Base-by-base conservation (phyloP, 2,888 invertebrate genomes). In the Megaustenia siamemsis region DNA sequence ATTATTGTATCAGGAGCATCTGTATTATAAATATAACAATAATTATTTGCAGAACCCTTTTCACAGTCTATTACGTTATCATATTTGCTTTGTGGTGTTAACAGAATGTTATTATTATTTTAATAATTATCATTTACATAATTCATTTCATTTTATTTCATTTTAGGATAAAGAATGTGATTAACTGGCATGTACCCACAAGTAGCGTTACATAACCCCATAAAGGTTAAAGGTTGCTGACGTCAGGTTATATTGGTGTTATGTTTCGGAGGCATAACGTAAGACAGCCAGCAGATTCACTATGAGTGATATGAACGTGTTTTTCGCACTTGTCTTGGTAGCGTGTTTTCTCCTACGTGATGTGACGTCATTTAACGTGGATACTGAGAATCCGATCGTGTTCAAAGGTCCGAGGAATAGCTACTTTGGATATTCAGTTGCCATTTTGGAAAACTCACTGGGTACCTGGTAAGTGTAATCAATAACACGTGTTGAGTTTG, bases 391-490 rank as follows among this genome's bases (percentile, higher is more conserved):
- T 82, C 87, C 89, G 12, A 87, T 89, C 60, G 81, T 91, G n/a
- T 91, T 88, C 78, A 86, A 86, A 45, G 92, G 91, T 40, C 89
- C 90, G 0, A 78, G 77, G 1, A 90, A 88, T 63, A 90, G 89
- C 28, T 90, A 89, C 85, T 92, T 92, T 82, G 92, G 92, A 86
- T 92, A 90, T 86, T 89, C 91, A 5, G 88, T 91, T 6, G 90
- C 88, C 21, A 86, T 91, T 56, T 83, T 92, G 69, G 86, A 84
- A 40, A 86, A 86, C 60, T 80, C 80, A 4, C 82, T 85, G 40
- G 86, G 86, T 8, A 80, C 82, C 3, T 86, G 86, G 86, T 86
- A 63, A 85, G 86, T 86, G 15, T 49, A 6, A 6, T n/a, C n/a
- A n/a, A n/a, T n/a, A n/a, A n/a, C n/a, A n/a, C n/a, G n/a, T n/a